These are phyloP conservation scores for Eupithecia subumbrata DNA, from an alignment of 2,888 invertebrate species.

Conservation along the genomic window DNA sequence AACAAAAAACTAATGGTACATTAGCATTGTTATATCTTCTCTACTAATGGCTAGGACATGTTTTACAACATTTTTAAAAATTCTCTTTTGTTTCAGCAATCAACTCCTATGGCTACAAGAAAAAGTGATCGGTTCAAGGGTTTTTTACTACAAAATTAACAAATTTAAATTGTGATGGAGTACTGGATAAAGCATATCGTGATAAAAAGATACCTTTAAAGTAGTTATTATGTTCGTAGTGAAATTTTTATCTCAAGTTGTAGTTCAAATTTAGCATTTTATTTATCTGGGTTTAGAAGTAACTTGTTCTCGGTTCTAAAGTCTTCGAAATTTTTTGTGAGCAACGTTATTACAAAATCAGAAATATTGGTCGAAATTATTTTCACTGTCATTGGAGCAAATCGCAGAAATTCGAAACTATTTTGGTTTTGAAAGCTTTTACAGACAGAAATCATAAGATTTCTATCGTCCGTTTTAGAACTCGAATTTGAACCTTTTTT, in stretches of 20 bases:
- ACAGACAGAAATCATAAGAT: too few relatives aligned
- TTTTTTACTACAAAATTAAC: not conserved
- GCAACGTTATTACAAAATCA: too few relatives aligned
- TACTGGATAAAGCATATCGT: constrained; percentile 45
- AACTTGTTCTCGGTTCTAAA: too few relatives aligned
- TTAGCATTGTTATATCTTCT: too few relatives aligned
- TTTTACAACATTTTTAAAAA: not conserved
- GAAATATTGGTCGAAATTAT: too few relatives aligned
- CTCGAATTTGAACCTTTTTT: too few relatives aligned
- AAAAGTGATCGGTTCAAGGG: constrained; percentile 53
- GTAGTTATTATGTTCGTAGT: constrained; percentile 13
- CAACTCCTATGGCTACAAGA: constrained; percentile 90
- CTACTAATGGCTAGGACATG: not conserved
- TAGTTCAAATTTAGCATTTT: constrained; percentile 44
- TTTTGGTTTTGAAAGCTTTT: too few relatives aligned
- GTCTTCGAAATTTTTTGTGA: too few relatives aligned
- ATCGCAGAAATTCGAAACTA: too few relatives aligned
- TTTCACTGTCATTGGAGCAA: too few relatives aligned
- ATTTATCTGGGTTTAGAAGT: constrained; percentile 7
- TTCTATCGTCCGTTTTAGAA: too few relatives aligned
- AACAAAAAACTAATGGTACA: too few relatives aligned
- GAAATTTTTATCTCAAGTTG: constrained; percentile 17
- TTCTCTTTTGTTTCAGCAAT: constrained; percentile 81
- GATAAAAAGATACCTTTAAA: constrained; percentile 37
- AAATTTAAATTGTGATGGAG: constrained; percentile 41